phyloP scores from a whole-genome alignment of 2,797 vertebrate genomes.

The Amblyraja radiata region DNA sequence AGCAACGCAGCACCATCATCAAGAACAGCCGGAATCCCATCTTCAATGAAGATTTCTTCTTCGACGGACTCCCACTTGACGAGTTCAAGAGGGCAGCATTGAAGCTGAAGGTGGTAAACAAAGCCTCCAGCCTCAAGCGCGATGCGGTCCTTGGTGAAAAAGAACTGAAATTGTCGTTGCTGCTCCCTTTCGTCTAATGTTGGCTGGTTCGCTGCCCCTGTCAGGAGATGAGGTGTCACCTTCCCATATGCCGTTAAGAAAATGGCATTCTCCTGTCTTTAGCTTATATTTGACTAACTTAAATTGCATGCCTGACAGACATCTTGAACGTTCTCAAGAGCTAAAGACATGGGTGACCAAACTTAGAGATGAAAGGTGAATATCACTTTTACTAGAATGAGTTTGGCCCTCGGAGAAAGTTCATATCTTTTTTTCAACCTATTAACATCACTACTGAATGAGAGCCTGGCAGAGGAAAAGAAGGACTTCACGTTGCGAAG shows the following conservation, averaged over 20 bases:
- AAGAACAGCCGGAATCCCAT: conserved; percentile 50
- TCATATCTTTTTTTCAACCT: not conserved
- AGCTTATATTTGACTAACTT: not conserved
- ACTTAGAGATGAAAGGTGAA: not conserved
- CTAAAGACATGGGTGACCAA: not conserved
- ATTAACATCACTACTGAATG: not conserved
- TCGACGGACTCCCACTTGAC: conserved; percentile 44
- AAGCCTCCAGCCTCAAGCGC: conserved; percentile 45
- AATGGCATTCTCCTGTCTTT: not conserved
- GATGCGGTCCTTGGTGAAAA: conserved; percentile 49
- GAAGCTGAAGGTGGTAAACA: conserved; percentile 48
- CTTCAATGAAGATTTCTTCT: conserved; percentile 58
- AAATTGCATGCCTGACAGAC: not conserved
- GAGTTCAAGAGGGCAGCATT: conserved; percentile 46
- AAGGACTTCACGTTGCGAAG: not conserved
- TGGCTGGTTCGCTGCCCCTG: not conserved
- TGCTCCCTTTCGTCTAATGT: conserved; percentile 45
- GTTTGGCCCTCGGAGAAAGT: not conserved
- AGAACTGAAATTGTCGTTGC: conserved; percentile 43
- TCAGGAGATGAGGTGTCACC: not conserved
- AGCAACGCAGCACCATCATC: conserved; percentile 49
- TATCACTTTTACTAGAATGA: not conserved
- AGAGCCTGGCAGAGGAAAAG: not conserved
- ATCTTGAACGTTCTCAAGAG: not conserved
- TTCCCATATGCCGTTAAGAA: not conserved